Base-by-base conservation (phyloP, 2,113 vertebrate genomes). In the Atlantisia rogersi region DNA sequence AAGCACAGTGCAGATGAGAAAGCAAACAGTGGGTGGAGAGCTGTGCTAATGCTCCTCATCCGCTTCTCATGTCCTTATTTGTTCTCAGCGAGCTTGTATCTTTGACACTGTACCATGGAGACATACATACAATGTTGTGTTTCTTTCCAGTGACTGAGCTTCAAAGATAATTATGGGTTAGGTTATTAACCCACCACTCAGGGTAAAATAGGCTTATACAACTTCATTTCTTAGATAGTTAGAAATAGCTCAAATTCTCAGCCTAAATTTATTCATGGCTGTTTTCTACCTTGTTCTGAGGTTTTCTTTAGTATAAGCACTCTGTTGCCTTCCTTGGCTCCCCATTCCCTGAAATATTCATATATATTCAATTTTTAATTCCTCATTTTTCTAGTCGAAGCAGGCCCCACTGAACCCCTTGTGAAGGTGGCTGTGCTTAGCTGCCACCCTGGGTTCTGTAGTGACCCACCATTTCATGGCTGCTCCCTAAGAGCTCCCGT, bases 1-100 rank as follows among this genome's bases (percentile, higher is more conserved):
- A 93, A 95, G 80, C 67, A 32, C 39, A 39, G 60, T 1, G 19
- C 52, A 90, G 86, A 88, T 6, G 6, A 60, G 86, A 35, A 93
- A 84, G 88, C 77, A 71, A 92, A 67, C 88, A 91, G 94, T 97
- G 94, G 95, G 93, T 82, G 91, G 94, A 85, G 95, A 94, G 32
- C 74, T 95, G 69, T 92, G 91, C 81, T 97, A 84, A 92, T 95
- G 91, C 93, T 95, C 85, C 91, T 90, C 31, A 93, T 82, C 67
- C 94, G 87, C 87, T 95, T 79, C 82, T 91, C 15, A 5, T 88
- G 87, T 95, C 95, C 92, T 91, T 52, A 59, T 88, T 79, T 96
- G 94, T 96, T 95, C 87, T 69, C 82, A 77, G 75, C 0, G 11
- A 80, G 93, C 32, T 93, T 91, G 31, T 39, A 22, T 40, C 77